Percentiles rank a stretch among this genome's conserved stretches.
These are phyloP conservation scores for Cyphomyrmex costatus DNA, from an alignment of 1,140 invertebrate species.

Conservation along the genomic window DNA sequence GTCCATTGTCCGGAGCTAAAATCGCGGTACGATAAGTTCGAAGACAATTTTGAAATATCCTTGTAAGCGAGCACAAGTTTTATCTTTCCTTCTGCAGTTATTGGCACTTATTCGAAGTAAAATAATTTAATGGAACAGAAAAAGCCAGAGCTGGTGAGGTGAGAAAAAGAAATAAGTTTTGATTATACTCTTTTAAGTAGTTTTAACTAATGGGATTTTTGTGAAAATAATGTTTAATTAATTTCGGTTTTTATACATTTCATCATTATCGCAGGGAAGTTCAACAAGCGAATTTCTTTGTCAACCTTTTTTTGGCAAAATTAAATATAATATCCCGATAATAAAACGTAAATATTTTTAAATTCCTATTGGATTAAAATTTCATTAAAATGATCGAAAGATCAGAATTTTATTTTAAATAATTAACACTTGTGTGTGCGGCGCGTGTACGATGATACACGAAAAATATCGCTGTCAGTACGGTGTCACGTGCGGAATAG, in stretches of 20 bases:
- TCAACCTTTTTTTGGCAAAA: background rate
- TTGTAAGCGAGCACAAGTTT: slow-evolving; percentile 32
- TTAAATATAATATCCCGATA: slow-evolving; percentile 25
- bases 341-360: slow-evolving; percentile 32
- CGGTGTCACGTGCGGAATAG: background rate
- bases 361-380: slow-evolving; percentile 25
- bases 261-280: background rate
- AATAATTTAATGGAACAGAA: slow-evolving; percentile 27
- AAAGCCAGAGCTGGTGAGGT: background rate
- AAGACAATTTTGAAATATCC: slow-evolving; percentile 42
- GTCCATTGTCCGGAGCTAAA: slow-evolving; percentile 22
- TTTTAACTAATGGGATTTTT: background rate
- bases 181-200: slow-evolving; percentile 24
- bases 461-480: slow-evolving; percentile 41
- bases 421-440: background rate
- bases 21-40: slow-evolving; percentile 21
- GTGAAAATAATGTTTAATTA: slow-evolving; percentile 21
- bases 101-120: slow-evolving; percentile 1
- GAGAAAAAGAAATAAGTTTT: slow-evolving; percentile 1
- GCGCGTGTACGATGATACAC: slow-evolving; percentile 4
- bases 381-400: background rate
- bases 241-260: background rate
- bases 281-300: background rate
- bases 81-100: slow-evolving; percentile 20
- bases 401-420: background rate